phyloP scores from a whole-genome alignment of 2,888 invertebrate species.

The Cremastobaeus sp. region DNA sequence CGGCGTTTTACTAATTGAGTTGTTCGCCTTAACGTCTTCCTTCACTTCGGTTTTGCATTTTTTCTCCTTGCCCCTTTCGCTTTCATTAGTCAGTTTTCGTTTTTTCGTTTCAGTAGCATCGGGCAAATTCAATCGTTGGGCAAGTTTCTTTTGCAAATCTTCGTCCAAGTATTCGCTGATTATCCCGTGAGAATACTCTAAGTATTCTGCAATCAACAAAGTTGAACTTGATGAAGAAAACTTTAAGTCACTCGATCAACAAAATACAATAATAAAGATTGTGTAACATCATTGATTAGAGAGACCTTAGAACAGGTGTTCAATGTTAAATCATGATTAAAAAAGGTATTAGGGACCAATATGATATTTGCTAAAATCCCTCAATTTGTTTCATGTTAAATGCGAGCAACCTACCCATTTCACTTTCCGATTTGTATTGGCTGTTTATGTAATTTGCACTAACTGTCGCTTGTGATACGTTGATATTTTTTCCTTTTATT shows the following conservation, averaged over 20 bases:
- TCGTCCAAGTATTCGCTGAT: constrained; percentile 88
- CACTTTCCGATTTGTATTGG: constrained; percentile 79
- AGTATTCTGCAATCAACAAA: constrained; percentile 82
- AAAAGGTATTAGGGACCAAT: background rate
- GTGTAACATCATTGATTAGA: background rate
- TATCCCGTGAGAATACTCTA: constrained; percentile 88
- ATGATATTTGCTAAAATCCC: background rate
- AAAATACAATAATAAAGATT: background rate
- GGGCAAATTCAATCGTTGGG: constrained; percentile 83
- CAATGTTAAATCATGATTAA: background rate
- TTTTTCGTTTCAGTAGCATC: constrained; percentile 79
- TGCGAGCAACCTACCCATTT: constrained; percentile 77
- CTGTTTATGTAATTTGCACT: constrained; percentile 86
- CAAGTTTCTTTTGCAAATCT: constrained; percentile 83
- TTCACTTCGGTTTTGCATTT: constrained; percentile 68
- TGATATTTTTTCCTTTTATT: constrained; percentile 84
- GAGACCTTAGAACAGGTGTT: no score
- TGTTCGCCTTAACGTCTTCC: background rate
- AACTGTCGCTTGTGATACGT: constrained; percentile 86
- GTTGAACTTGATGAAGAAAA: no score
- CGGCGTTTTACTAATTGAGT: background rate
- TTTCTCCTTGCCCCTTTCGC: constrained; percentile 75
- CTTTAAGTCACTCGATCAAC: background rate
- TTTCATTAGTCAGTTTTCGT: constrained; percentile 72
- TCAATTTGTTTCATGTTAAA: background rate